Percentiles rank a stretch among this genome's conserved stretches.
These are phyloP conservation scores for Tetraneura akinire DNA, from an alignment of 1,140 invertebrate species.

Conservation along the genomic window DNA sequence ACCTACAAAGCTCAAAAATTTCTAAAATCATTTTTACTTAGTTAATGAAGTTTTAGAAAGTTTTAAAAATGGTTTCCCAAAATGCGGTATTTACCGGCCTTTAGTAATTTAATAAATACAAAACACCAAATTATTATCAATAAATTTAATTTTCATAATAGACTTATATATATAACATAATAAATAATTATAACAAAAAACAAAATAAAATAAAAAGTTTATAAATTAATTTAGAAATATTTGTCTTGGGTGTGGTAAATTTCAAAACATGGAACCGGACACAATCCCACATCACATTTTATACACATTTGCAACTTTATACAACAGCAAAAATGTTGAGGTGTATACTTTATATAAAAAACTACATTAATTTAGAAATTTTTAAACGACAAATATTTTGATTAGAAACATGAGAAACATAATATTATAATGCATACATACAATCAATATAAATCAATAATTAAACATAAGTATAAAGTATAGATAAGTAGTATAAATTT, in stretches of 20 bases:
- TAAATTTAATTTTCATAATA: too few relatives aligned
- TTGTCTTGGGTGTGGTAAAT: background rate
- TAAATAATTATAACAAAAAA: too few relatives aligned
- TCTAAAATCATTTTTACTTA: background rate
- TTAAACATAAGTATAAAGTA: background rate
- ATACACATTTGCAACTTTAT: too few relatives aligned
- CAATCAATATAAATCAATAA: background rate
- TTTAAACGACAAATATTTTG: too few relatives aligned
- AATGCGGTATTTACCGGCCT: background rate
- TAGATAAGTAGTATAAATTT: background rate
- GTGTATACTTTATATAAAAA: too few relatives aligned
- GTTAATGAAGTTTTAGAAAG: background rate
- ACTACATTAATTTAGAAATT: too few relatives aligned
- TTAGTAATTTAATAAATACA: background rate
- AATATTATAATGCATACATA: too few relatives aligned
- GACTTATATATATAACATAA: too few relatives aligned
- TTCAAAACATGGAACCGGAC: background rate
- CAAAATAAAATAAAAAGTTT: slow-evolving; percentile 6
- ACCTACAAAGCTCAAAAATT: background rate
- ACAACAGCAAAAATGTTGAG: too few relatives aligned
- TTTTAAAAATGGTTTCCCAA: background rate
- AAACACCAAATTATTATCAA: too few relatives aligned
- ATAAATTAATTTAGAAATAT: background rate
- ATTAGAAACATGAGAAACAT: too few relatives aligned
- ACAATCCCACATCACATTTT: background rate